Conservation (phyloP, 2,113 vertebrate species). For the Ictalurus furcatus region DNA sequence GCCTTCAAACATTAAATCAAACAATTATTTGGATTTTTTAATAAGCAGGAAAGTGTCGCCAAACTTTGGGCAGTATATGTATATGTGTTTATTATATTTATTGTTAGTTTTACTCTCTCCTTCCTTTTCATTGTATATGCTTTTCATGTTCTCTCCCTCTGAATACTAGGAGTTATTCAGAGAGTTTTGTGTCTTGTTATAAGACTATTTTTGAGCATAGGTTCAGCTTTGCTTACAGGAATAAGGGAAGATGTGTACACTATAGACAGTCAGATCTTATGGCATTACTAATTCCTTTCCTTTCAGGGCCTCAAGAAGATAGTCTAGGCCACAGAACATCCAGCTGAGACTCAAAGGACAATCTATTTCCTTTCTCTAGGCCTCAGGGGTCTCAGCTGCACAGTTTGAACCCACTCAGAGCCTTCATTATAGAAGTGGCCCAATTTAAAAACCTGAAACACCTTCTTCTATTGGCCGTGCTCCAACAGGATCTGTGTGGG, state of each 20-base stretch:
- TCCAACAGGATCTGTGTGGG: background rate
- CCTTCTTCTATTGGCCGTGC: conserved; percentile 25
- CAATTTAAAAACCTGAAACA: conserved; percentile 38
- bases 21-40: background rate
- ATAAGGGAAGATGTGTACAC: background rate
- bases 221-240: background rate
- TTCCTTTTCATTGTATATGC: background rate
- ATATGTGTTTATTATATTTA: background rate
- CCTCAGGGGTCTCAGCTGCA: conserved; percentile 59
- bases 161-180: background rate
- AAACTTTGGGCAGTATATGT: background rate
- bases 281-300: conserved; percentile 39
- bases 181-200: background rate
- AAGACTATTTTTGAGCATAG: background rate
- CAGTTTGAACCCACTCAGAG: conserved; percentile 55
- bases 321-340: conserved; percentile 65
- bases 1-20: background rate
- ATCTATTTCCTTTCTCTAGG: conserved; percentile 50
- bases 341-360: conserved; percentile 58
- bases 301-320: conserved; percentile 52
- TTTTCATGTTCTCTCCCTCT: too few relatives aligned
- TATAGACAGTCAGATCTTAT: background rate
- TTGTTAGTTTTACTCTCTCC: background rate
- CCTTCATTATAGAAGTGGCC: conserved; percentile 35
- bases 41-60: background rate